phyloP scores from a whole-genome alignment of 2,113 vertebrate genomes.

The Aepyceros melampus region DNA sequence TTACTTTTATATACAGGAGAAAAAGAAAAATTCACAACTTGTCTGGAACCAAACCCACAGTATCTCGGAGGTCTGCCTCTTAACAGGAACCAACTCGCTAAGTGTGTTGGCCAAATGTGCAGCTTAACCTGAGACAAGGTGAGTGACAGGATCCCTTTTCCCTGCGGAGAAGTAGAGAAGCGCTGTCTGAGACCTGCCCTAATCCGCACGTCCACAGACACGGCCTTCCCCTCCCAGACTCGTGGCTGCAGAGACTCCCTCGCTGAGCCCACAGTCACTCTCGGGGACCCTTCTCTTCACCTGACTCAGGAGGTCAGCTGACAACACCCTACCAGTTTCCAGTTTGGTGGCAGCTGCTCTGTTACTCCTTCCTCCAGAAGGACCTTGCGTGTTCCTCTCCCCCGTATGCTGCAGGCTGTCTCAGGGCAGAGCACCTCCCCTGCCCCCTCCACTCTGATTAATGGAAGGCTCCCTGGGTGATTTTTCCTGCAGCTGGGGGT shows the following conservation, averaged over 20 bases:
- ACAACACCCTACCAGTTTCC: background rate
- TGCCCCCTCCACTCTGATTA: background rate
- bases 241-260: background rate
- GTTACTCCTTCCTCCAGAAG: no score
- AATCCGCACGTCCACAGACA: background rate
- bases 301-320: background rate
- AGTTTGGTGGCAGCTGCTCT: background rate
- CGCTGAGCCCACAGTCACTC: background rate
- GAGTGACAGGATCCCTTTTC: background rate
- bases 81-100: background rate
- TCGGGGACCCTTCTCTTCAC: background rate
- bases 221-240: no score
- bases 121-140: background rate
- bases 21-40: background rate
- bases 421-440: background rate
- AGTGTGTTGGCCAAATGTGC: background rate
- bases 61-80: background rate
- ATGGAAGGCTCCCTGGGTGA: background rate
- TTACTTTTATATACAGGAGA: background rate
- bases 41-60: background rate
- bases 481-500: background rate
- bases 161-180: background rate
- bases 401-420: background rate
- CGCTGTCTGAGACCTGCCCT: background rate
- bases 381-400: no score